Evolutionary conservation across 1,140 invertebrate genomes (phyloP).

Genomic region (Papilio aristodemus): DNA sequence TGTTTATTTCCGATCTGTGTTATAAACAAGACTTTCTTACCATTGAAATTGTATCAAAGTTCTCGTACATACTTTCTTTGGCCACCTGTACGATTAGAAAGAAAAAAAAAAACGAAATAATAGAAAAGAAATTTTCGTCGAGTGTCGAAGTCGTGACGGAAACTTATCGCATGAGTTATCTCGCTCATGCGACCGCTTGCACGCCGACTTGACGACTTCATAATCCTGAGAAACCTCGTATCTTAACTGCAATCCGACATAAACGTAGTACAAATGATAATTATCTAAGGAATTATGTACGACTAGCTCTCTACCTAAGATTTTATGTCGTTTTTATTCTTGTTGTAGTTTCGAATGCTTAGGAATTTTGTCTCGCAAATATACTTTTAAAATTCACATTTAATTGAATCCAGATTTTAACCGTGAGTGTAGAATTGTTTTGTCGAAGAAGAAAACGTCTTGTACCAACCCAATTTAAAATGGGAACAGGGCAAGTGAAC

Average conservation of each 20-base stretch:
- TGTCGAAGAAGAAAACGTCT: too few relatives aligned
- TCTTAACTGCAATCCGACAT: conserved; percentile 24
- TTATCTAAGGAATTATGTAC: conserved; percentile 17
- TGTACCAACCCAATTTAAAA: too few relatives aligned
- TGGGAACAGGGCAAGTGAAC: too few relatives aligned
- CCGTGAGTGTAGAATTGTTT: too few relatives aligned
- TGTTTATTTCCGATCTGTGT: not conserved
- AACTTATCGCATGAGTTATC: not conserved
- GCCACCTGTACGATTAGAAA: conserved; percentile 21
- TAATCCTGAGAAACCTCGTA: conserved; percentile 30
- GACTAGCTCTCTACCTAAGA: not conserved
- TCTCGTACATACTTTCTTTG: not conserved
- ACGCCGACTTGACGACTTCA: conserved; percentile 22
- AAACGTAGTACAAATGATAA: conserved; percentile 29
- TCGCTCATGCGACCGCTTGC: conserved; percentile 24
- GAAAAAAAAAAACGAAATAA: not conserved
- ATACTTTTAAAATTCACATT: not conserved
- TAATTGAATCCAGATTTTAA: not conserved
- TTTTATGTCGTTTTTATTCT: conserved; percentile 10
- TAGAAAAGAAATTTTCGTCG: not conserved
- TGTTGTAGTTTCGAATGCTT: not conserved
- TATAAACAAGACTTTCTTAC: too few relatives aligned
- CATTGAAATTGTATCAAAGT: not conserved
- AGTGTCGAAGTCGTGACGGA: conserved; percentile 7
- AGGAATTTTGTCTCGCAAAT: not conserved